Percentiles rank a stretch among this genome's conserved stretches.
Conservation (phyloP, 2,797 vertebrate genomes). For the Propithecus deckenii region DNA sequence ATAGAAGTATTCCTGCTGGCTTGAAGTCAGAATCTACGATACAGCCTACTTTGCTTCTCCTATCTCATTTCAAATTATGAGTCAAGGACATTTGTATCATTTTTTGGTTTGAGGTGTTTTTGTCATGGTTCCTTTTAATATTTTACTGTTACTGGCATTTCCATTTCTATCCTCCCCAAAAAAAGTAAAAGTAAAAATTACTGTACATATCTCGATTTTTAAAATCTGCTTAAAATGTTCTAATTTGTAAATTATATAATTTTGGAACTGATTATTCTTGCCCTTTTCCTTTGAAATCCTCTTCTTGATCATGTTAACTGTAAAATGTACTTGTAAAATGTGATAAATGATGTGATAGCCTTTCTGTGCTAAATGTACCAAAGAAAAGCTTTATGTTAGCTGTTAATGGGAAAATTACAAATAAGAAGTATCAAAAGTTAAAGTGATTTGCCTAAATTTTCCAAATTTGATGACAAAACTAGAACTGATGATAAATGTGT, state of each 20-base stretch:
- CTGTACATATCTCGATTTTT: neutral
- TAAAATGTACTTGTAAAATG: slow-evolving; percentile 15
- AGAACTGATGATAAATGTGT: neutral
- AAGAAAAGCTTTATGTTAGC: slow-evolving; percentile 16
- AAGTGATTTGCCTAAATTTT: slow-evolving; percentile 20
- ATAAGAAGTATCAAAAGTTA: slow-evolving; percentile 26
- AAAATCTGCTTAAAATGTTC: neutral
- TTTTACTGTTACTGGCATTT: slow-evolving; percentile 2
- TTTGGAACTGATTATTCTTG: neutral
- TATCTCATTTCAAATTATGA: neutral
- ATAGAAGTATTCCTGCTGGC: neutral
- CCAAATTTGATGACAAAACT: neutral
- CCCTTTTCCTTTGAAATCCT: slow-evolving; percentile 32
- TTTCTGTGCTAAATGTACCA: neutral
- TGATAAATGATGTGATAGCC: neutral
- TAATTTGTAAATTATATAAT: slow-evolving; percentile 11
- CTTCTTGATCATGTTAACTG: neutral
- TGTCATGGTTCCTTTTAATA: neutral
- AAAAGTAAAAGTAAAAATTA: slow-evolving; percentile 48
- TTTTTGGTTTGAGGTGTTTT: neutral
- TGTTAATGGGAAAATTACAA: neutral
- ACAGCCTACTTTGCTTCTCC: neutral
- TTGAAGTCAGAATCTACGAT: neutral
- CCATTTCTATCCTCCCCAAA: neutral
- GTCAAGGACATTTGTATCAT: neutral